A percentile compares a stretch with the other conserved stretches of the same genome.
Conservation (phyloP, 2,113 vertebrate species). For the Isichthys henryi region DNA sequence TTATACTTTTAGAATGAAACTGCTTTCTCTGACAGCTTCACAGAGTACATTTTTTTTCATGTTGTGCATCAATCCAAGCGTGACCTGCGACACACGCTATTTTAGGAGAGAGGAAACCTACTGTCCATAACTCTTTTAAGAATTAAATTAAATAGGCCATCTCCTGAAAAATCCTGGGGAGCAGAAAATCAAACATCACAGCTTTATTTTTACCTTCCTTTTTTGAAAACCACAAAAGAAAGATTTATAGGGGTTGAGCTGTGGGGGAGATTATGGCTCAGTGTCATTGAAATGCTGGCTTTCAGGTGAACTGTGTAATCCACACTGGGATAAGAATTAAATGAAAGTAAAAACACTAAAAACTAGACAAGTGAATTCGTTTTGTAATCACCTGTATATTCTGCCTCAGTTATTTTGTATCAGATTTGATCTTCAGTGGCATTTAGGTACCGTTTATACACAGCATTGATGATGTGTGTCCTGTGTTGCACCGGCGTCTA, state of each 20-base stretch:
- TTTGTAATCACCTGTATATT: not conserved
- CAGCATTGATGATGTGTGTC: not conserved
- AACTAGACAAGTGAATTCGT: not conserved
- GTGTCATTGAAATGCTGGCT: slow-evolving; percentile 3
- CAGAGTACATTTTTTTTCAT: not conserved
- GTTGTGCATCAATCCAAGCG: not conserved
- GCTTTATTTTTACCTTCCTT: slow-evolving; percentile 2
- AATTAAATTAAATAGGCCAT: not conserved
- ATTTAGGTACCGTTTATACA: not conserved
- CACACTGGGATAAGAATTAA: slow-evolving; percentile 12
- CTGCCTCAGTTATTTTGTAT: not conserved
- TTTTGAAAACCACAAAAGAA: not conserved
- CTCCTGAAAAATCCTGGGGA: not conserved
- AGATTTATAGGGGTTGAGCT: slow-evolving; percentile 1
- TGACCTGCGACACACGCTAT: not conserved
- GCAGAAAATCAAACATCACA: not conserved
- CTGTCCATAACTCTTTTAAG: slow-evolving; percentile 11
- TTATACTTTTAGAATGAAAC: not conserved
- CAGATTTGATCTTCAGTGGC: not conserved
- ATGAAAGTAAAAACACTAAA: slow-evolving; percentile 1
- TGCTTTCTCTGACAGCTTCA: not conserved
- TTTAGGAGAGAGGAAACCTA: not conserved
- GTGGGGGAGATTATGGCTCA: slow-evolving; percentile 21
- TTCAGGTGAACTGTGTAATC: slow-evolving; percentile 27
- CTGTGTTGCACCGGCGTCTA: not conserved